Percentiles rank a stretch among this genome's conserved stretches.
Conservation (phyloP, 2,888 invertebrate genomes). For the Oxyscelio sp. region DNA sequence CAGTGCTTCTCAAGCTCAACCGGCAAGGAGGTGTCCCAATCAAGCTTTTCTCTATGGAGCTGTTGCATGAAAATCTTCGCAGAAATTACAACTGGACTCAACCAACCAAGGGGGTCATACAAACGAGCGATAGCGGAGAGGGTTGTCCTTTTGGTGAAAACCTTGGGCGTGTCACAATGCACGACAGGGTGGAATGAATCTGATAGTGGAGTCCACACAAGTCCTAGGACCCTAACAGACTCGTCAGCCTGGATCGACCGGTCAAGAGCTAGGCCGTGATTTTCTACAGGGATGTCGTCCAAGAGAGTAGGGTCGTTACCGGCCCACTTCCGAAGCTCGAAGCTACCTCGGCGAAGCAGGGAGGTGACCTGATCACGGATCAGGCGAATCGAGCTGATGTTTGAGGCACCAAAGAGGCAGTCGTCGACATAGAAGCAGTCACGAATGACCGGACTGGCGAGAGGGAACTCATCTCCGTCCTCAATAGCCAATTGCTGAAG, state of each 20-base stretch:
- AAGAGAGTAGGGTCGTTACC: not conserved
- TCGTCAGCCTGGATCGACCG: not conserved
- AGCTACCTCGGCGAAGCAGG: slow-evolving; percentile 37
- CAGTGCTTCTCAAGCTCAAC: not conserved
- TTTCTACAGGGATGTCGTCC: too few relatives aligned
- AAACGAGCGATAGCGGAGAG: too few relatives aligned
- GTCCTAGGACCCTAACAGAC: too few relatives aligned
- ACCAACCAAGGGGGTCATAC: too few relatives aligned
- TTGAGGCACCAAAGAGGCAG: not conserved
- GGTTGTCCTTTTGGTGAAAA: too few relatives aligned
- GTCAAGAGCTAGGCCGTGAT: not conserved
- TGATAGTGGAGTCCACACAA: too few relatives aligned
- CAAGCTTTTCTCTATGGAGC: not conserved
- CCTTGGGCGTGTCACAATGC: too few relatives aligned
- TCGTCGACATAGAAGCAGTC: slow-evolving; percentile 49
- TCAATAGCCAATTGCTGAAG: slow-evolving; percentile 43
- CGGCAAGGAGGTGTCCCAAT: not conserved
- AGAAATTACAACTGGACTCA: not conserved
- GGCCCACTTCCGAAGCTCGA: slow-evolving; percentile 51
- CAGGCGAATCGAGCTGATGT: too few relatives aligned
- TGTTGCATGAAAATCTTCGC: slow-evolving; percentile 2
- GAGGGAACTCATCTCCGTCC: slow-evolving; percentile 28
- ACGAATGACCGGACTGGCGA: slow-evolving; percentile 9
- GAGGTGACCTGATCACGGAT: slow-evolving; percentile 12
- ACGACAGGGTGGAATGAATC: too few relatives aligned